Conservation (phyloP, 2,113 vertebrate species). For the Rhinichthys klamathensis region DNA sequence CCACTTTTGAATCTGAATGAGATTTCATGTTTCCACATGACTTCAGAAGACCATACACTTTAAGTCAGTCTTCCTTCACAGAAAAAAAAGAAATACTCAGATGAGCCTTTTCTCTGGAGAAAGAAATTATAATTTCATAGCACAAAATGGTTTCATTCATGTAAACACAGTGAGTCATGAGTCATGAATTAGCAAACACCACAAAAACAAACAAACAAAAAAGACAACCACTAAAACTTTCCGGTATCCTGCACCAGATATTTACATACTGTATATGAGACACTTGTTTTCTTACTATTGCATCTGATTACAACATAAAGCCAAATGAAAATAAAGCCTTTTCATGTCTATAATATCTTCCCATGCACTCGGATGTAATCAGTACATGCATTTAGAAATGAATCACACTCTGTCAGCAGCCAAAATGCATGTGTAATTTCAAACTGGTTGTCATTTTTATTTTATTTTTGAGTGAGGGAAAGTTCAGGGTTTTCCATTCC, state of each 20-base stretch:
- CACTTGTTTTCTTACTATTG: not conserved
- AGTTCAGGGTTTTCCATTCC: not conserved
- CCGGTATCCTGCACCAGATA: conserved; percentile 74
- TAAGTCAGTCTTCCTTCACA: not conserved
- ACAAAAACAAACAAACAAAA: conserved; percentile 8
- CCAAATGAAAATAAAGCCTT: not conserved
- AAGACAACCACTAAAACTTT: conserved; percentile 49
- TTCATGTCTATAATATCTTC: not conserved
- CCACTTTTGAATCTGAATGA: too few relatives aligned
- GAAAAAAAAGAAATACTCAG: not conserved
- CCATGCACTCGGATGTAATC: not conserved
- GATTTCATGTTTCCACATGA: not conserved
- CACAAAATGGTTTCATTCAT: not conserved
- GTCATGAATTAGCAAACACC: not conserved
- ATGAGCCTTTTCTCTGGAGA: not conserved
- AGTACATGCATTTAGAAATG: not conserved
- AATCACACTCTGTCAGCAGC: not conserved
- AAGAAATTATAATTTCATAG: not conserved
- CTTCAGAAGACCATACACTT: not conserved
- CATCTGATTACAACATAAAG: conserved; percentile 16
- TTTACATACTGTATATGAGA: not conserved
- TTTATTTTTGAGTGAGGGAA: not conserved
- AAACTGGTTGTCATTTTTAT: conserved; percentile 4
- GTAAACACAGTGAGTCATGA: not conserved
- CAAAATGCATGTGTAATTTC: not conserved